Percentiles rank a stretch among this genome's conserved stretches.
These are phyloP conservation scores for Rhagoletis pomonella DNA, from an alignment of 1,140 invertebrate genomes.

Conservation along the genomic window DNA sequence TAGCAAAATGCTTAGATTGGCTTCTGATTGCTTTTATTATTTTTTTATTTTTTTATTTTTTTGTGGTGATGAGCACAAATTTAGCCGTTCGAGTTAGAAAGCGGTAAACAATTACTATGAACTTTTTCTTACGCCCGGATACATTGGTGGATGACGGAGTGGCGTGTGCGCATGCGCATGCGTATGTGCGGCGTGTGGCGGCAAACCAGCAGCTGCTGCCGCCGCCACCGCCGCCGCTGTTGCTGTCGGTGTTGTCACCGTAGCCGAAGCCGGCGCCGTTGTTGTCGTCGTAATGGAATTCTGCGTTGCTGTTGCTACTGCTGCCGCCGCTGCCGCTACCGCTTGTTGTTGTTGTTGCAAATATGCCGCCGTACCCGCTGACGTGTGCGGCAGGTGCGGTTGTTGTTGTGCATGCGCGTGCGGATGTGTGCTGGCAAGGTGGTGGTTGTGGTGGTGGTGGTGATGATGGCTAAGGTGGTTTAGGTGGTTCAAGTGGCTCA, in stretches of 20 bases:
- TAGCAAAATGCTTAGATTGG: neutral
- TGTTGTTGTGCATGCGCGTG: constrained; percentile 22
- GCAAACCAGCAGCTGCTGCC: constrained; percentile 49
- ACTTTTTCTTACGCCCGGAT: constrained; percentile 68
- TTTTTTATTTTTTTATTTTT: neutral
- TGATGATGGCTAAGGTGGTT: constrained; percentile 54
- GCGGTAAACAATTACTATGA: constrained; percentile 5
- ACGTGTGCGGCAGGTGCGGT: neutral
- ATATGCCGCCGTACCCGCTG: constrained; percentile 20
- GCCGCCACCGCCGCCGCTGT: constrained; percentile 57
- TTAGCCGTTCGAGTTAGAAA: constrained; percentile 31
- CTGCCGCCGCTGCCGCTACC: constrained; percentile 59
- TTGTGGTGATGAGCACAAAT: constrained; percentile 1
- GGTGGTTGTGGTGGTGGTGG: constrained; percentile 59
- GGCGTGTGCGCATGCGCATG: constrained; percentile 54
- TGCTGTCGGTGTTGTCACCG: constrained; percentile 55
- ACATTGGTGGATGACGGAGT: constrained; percentile 70
- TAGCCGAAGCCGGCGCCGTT: constrained; percentile 52
- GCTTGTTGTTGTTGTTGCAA: constrained; percentile 58
- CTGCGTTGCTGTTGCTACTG: constrained; percentile 56
- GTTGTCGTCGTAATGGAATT: neutral
- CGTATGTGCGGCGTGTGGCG: constrained; percentile 44
- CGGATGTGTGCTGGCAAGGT: constrained; percentile 35
- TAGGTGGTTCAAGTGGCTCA: constrained; percentile 56
- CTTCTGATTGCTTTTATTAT: neutral